Conservation (phyloP, 2,888 invertebrate species). For the Aphidius colemani region DNA sequence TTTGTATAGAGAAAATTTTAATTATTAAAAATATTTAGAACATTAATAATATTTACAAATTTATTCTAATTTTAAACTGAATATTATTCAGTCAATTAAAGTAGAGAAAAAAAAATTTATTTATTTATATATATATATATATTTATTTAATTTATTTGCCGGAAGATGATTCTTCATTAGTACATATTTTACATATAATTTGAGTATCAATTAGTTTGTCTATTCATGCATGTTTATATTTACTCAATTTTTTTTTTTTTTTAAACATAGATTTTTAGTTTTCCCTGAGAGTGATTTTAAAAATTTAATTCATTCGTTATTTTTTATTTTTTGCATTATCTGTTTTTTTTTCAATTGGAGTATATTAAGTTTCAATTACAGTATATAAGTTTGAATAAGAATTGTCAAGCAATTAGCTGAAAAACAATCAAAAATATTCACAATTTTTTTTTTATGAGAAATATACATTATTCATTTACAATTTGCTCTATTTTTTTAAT, state of each 20-base stretch:
- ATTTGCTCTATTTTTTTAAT: no score
- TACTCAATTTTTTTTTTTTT: constrained; percentile 33
- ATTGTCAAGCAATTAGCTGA: background rate
- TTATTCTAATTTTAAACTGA: no score
- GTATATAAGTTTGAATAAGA: constrained; percentile 1
- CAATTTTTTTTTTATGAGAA: background rate
- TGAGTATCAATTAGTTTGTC: constrained; percentile 11
- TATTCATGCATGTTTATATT: constrained; percentile 16
- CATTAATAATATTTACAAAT: no score
- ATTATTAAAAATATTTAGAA: no score
- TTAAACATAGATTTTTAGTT: constrained; percentile 46
- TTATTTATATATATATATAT: background rate
- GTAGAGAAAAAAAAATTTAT: background rate
- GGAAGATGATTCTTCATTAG: constrained; percentile 11
- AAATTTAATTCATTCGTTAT: constrained; percentile 38
- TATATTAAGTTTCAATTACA: constrained; percentile 2
- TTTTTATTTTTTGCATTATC: constrained; percentile 5
- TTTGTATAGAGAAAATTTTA: no score
- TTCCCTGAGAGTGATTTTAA: constrained; percentile 59
- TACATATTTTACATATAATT: constrained; percentile 33
- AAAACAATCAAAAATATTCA: background rate
- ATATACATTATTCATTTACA: background rate
- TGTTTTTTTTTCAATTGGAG: background rate
- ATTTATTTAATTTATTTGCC: constrained; percentile 18
- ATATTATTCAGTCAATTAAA: background rate